These are phyloP conservation scores for Aurelia aurita DNA, from an alignment of 30 jellyfish, hydroid and myxozoan genomes.

Conservation along the genomic window DNA sequence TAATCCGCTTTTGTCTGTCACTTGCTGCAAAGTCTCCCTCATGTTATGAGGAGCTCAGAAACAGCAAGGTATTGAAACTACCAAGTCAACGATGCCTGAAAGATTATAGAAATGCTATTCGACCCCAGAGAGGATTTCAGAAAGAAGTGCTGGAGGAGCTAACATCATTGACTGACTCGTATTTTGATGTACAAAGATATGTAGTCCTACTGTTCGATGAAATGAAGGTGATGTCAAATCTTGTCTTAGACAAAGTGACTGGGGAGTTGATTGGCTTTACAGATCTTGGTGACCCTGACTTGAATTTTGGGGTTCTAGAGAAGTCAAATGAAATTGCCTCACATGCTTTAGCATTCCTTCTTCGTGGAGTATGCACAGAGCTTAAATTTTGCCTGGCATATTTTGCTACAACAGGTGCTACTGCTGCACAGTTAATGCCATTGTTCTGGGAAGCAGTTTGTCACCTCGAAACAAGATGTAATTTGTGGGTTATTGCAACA, in stretches of 20 bases:
- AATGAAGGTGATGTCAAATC: slow-evolving; percentile 59
- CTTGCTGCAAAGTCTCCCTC: slow-evolving; percentile 63
- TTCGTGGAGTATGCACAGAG: slow-evolving; percentile 52
- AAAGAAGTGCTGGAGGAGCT: slow-evolving; percentile 38
- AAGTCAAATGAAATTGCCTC: slow-evolving; percentile 46
- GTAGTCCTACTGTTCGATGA: slow-evolving; percentile 52
- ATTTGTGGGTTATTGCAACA: slow-evolving; percentile 63
- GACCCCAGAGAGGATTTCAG: slow-evolving; percentile 54
- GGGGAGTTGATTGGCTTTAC: slow-evolving; percentile 63
- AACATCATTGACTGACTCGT: not conserved
- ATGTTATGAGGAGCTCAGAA: slow-evolving; percentile 61
- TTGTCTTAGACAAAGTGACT: slow-evolving; percentile 41
- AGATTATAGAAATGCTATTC: slow-evolving; percentile 40
- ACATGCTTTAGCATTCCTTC: slow-evolving; percentile 56
- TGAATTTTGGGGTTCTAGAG: slow-evolving; percentile 44
- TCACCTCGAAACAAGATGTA: slow-evolving; percentile 40
- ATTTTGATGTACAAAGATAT: slow-evolving; percentile 41
- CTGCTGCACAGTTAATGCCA: slow-evolving; percentile 57
- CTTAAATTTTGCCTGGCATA: slow-evolving; percentile 38
- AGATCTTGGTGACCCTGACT: slow-evolving; percentile 64
- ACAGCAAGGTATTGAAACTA: slow-evolving; percentile 27
- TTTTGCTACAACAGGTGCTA: slow-evolving; percentile 59
- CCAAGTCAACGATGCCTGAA: slow-evolving; percentile 45
- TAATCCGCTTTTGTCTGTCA: slow-evolving; percentile 55
- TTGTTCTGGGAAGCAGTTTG: slow-evolving; percentile 68